Conservation (phyloP, 1,140 invertebrate genomes). For the Acromyrmex echinatior region DNA sequence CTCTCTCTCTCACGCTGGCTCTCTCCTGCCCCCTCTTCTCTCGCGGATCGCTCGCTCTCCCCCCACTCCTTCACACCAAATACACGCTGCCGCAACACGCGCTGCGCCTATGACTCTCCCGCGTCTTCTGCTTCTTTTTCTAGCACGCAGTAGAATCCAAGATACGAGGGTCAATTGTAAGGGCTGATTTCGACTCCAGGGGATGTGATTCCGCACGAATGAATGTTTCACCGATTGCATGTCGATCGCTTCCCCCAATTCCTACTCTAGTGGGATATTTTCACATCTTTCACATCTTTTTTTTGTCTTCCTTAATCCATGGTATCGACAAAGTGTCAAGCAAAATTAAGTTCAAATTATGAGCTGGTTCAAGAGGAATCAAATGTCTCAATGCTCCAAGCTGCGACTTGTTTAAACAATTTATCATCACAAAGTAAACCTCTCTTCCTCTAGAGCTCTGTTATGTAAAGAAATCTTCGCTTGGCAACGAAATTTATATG, state of each 20-base stretch:
- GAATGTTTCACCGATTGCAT: background rate
- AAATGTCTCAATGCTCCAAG: background rate
- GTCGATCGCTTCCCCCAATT: background rate
- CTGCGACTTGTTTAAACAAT: background rate
- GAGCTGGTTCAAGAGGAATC: background rate
- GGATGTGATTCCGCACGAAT: background rate
- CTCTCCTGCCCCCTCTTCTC: slow-evolving; percentile 47
- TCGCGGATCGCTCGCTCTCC: slow-evolving; percentile 44
- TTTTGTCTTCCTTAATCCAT: background rate
- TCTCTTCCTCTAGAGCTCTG: background rate
- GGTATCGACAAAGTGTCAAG: background rate
- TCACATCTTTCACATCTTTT: background rate
- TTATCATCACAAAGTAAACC: slow-evolving; percentile 10
- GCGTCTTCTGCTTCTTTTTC: slow-evolving; percentile 45
- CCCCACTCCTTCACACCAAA: slow-evolving; percentile 27
- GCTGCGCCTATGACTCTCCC: slow-evolving; percentile 38
- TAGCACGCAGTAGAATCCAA: slow-evolving; percentile 11
- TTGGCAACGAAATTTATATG: background rate
- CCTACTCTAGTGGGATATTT: background rate
- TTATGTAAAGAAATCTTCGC: slow-evolving; percentile 32
- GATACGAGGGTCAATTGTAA: background rate
- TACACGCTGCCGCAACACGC: slow-evolving; percentile 40
- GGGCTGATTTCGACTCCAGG: background rate
- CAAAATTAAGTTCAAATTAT: background rate
- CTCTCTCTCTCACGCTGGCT: slow-evolving; percentile 52